phyloP scores from a whole-genome alignment of 2,113 vertebrate species.

The Steatornis caripensis region DNA sequence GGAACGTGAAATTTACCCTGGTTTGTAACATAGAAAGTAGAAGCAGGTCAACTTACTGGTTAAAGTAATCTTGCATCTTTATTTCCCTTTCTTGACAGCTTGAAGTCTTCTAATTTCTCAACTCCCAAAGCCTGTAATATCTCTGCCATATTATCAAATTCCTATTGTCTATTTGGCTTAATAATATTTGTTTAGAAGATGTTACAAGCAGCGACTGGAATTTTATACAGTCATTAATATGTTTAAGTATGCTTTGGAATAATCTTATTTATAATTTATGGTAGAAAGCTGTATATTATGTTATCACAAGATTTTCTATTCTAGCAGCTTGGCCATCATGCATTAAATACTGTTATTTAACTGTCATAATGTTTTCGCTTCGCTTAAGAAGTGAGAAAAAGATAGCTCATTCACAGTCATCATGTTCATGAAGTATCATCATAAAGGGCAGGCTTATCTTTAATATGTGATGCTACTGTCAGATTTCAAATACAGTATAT shows the following conservation, averaged over 20 bases:
- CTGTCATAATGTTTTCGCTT: constrained; percentile 34
- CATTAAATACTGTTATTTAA: constrained; percentile 6
- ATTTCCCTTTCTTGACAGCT: neutral
- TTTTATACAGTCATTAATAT: neutral
- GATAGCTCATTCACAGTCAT: neutral
- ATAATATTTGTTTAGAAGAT: neutral
- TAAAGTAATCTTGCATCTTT: neutral
- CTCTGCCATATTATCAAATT: neutral
- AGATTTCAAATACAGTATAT: neutral
- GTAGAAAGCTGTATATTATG: neutral
- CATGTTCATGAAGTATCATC: neutral
- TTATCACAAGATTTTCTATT: neutral
- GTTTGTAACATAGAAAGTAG: neutral
- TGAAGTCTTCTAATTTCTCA: neutral
- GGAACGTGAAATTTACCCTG: neutral
- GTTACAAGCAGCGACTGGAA: neutral
- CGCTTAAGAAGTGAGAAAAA: constrained; percentile 5
- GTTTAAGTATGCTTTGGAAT: neutral
- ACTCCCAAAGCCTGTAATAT: neutral
- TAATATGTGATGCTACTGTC: neutral
- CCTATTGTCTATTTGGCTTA: neutral
- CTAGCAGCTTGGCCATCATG: neutral
- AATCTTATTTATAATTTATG: neutral
- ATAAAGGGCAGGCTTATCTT: neutral
- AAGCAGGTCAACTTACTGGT: neutral